These are phyloP conservation scores for Paraescarpia echinospica DNA, from an alignment of 1,140 invertebrate species.

Conservation along the genomic window DNA sequence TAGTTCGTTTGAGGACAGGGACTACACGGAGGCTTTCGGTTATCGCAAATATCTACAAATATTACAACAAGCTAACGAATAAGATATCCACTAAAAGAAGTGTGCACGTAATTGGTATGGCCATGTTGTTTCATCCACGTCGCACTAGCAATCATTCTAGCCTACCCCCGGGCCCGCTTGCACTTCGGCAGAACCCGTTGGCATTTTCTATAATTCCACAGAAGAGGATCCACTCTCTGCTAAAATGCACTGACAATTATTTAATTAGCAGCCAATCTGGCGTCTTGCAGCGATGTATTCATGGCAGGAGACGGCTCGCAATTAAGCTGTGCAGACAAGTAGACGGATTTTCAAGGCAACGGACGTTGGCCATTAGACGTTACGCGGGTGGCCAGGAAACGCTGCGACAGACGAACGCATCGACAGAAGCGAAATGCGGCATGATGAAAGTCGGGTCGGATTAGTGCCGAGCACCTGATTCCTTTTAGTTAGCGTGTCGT, in stretches of 20 bases:
- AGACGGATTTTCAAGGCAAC: background rate
- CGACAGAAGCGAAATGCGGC: background rate
- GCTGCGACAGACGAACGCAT: background rate
- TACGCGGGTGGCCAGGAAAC: background rate
- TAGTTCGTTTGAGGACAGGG: no score
- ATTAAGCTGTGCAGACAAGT: background rate
- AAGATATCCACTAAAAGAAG: no score
- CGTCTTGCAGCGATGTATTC: background rate
- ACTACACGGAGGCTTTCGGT: no score
- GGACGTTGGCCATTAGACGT: background rate
- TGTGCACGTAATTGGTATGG: no score
- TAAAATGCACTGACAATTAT: background rate
- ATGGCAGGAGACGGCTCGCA: background rate
- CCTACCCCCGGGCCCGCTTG: no score
- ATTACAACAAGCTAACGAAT: no score
- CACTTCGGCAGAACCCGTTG: background rate
- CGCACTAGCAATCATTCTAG: background rate
- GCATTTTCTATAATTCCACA: background rate
- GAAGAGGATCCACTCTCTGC: background rate
- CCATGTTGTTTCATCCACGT: background rate
- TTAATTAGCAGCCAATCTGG: background rate
- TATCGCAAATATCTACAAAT: no score
- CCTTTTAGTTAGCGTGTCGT: background rate
- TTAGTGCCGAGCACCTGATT: background rate
- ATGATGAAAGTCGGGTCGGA: background rate